These are phyloP conservation scores for Tenebrosternarchus preto DNA, from an alignment of 2,113 vertebrate genomes.

Conservation along the genomic window DNA sequence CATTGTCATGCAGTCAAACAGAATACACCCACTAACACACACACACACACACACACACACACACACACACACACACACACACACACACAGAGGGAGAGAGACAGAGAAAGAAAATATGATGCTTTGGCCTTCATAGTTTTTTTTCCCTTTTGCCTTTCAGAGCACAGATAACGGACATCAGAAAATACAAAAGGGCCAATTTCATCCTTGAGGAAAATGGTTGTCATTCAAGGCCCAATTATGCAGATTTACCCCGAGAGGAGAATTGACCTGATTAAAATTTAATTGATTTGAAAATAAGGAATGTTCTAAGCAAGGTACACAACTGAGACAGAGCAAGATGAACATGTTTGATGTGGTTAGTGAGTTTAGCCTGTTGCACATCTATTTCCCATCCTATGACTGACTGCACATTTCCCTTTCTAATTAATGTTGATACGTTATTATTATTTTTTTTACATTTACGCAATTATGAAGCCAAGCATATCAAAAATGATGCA, in stretches of 20 bases:
- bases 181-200: conserved; percentile 25
- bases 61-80: background rate
- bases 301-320: too few species aligned
- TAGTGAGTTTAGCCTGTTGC: too few species aligned
- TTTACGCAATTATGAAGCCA: conserved; percentile 24
- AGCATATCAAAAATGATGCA: conserved; percentile 19
- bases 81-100: background rate
- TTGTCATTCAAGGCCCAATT: conserved; percentile 4
- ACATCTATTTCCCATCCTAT: too few species aligned
- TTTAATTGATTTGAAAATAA: too few species aligned
- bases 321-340: too few species aligned
- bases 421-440: background rate
- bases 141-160: background rate
- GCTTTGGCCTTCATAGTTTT: conserved; percentile 16
- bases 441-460: conserved; percentile 1
- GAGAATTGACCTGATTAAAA: conserved; percentile 29
- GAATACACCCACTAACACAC: too few species aligned
- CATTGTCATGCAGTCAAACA: too few species aligned
- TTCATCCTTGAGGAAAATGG: conserved; percentile 15
- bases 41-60: background rate
- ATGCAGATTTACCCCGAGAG: background rate
- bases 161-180: background rate
- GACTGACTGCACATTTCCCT: background rate
- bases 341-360: too few species aligned
- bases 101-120: background rate